phyloP scores from a whole-genome alignment of 2,797 vertebrate genomes.

The Bufotes viridis region DNA sequence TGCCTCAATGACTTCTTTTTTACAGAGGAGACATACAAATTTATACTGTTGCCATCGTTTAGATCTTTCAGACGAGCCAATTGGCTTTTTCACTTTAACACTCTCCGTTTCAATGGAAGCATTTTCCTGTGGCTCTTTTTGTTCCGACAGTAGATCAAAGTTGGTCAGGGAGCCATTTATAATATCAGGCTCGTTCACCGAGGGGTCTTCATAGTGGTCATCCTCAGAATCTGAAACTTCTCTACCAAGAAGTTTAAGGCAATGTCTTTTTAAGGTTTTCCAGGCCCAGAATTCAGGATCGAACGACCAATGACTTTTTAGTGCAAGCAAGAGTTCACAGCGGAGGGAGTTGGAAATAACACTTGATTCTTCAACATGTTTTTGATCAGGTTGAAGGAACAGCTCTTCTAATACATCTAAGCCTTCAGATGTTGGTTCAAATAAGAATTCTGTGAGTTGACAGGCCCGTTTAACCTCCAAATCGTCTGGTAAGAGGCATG shows the following conservation, averaged over 20 bases:
- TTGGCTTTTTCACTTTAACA: constrained; percentile 76
- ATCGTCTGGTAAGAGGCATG: constrained; percentile 90
- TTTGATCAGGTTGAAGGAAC: constrained; percentile 91
- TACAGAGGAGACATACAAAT: constrained; percentile 91
- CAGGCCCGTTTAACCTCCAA: constrained; percentile 94
- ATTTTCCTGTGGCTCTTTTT: constrained; percentile 73
- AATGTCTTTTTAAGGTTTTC: constrained; percentile 95
- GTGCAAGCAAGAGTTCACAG: constrained; percentile 91
- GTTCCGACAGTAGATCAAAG: constrained; percentile 74
- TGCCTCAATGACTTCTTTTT: constrained; percentile 85
- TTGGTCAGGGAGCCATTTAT: constrained; percentile 76
- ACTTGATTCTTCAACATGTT: constrained; percentile 90
- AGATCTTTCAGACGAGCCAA: constrained; percentile 81
- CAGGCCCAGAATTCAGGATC: constrained; percentile 99
- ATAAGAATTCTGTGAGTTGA: constrained; percentile 93
- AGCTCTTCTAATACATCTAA: constrained; percentile 88
- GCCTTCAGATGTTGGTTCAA: constrained; percentile 84
- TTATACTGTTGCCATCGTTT: constrained; percentile 86
- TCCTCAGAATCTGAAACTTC: constrained; percentile 81
- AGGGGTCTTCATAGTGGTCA: constrained; percentile 74
- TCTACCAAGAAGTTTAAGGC: constrained; percentile 86
- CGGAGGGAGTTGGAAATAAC: constrained; percentile 94
- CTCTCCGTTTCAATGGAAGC: constrained; percentile 74
- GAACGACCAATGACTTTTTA: constrained; percentile 97
- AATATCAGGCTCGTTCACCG: constrained; percentile 75